These are phyloP conservation scores for Ormyrus labotus DNA, from an alignment of 2,888 invertebrate genomes.

Conservation along the genomic window DNA sequence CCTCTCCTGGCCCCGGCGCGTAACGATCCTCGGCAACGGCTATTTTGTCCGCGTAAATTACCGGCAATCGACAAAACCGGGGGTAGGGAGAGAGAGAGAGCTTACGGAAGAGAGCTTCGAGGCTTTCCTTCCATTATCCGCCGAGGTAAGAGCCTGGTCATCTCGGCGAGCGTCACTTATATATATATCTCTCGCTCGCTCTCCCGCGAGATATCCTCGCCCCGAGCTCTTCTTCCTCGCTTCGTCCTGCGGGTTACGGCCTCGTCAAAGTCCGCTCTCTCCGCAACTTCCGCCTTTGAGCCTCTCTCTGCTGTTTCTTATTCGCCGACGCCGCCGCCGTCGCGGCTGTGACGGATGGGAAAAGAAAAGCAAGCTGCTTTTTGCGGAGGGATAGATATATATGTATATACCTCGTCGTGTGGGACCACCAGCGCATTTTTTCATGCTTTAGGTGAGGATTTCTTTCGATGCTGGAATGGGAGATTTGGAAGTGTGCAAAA, in stretches of 20 bases:
- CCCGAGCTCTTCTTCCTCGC: slow-evolving; percentile 10
- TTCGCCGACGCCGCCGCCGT: too few relatives aligned
- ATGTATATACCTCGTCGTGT: neutral
- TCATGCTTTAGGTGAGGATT: neutral
- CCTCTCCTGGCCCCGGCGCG: neutral
- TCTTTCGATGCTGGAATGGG: too few relatives aligned
- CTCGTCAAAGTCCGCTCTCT: slow-evolving; percentile 8
- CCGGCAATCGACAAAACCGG: slow-evolving; percentile 58
- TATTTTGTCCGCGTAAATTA: slow-evolving; percentile 67
- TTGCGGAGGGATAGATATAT: slow-evolving; percentile 19
- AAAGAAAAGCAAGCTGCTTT: neutral
- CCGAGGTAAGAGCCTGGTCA: slow-evolving; percentile 13
- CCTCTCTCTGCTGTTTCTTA: neutral
- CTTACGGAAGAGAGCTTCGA: slow-evolving; percentile 2
- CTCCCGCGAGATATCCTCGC: neutral
- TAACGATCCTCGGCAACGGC: slow-evolving; percentile 58
- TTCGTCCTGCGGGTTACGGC: neutral
- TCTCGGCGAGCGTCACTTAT: slow-evolving; percentile 11
- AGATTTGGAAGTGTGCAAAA: too few relatives aligned
- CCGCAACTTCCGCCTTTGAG: slow-evolving; percentile 9
- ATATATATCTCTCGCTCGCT: neutral
- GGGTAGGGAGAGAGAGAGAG: neutral
- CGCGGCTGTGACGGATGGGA: neutral
- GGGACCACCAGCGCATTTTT: neutral
- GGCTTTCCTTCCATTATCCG: slow-evolving; percentile 31